A percentile compares a stretch with the other conserved stretches of the same genome.
Conservation (phyloP, 2,888 invertebrate genomes). For the Chloroclysta siterata region DNA sequence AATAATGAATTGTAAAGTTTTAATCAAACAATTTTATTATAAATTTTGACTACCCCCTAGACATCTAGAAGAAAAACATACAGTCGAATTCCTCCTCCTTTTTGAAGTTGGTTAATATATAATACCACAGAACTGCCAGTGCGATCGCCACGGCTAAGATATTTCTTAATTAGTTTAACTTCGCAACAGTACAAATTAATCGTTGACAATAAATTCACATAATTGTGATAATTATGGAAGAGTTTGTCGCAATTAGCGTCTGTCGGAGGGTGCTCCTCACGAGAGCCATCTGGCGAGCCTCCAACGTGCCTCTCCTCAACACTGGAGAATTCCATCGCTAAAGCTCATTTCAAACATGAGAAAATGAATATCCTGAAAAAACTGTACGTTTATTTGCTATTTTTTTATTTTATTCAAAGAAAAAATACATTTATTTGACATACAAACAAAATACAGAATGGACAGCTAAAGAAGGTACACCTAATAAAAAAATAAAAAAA, state of each 20-base stretch:
- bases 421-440: no score
- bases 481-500: no score
- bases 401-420: no score
- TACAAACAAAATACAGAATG: no score
- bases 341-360: slow-evolving; percentile 29
- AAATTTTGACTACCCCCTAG: no score
- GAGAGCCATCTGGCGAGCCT: slow-evolving; percentile 78
- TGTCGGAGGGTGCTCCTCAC: slow-evolving; percentile 69
- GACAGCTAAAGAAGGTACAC: no score
- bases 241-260: slow-evolving; percentile 81
- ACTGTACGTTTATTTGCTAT: no score
- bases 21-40: no score
- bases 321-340: slow-evolving; percentile 55
- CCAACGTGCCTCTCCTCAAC: slow-evolving; percentile 71
- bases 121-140: slow-evolving; percentile 1
- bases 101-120: no score
- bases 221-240: slow-evolving; percentile 75
- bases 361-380: background rate
- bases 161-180: slow-evolving; percentile 36
- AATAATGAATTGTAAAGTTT: no score
- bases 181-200: slow-evolving; percentile 48
- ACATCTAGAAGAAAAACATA: no score
- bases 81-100: no score
- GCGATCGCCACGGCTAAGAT: slow-evolving; percentile 17
- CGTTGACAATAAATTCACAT: slow-evolving; percentile 59